Evolutionary conservation across 2,888 invertebrate genomes (phyloP), one percentile per base, ranked within the genome.

Genomic region (Amblyjoppa proteus): DNA sequence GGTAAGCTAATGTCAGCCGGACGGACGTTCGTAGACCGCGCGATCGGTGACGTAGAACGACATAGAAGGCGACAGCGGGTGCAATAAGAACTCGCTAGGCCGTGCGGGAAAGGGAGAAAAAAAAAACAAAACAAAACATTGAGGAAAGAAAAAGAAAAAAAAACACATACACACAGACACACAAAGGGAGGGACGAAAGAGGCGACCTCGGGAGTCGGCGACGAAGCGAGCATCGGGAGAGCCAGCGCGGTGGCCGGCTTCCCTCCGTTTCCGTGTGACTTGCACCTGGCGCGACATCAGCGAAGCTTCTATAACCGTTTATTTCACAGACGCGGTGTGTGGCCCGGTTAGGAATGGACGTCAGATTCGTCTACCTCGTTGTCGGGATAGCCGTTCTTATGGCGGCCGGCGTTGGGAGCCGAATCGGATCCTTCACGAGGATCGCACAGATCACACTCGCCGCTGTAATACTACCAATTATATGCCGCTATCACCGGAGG

Each of bases 401-500:
- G 92, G 92, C 92, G 75, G 90, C 91, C 86, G 89, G 91, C 74
- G 87, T 92, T 74, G 90, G 89, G n/a, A 89, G 91, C 77, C 89
- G 90, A 7, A 89, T 92, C 75, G 91, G 92, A 41, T 88, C 91
- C 80, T 88, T 92, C 80, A 89, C 89, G 79, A 90, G 91, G 79
- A 88, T 93, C 79, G 89, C 91, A 45, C 93, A 93, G 87, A 74
- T 93, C 56, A 86, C 90, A 31, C 74, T 93, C 1, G 92, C 90
- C 2, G 90, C 91, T 7, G 89, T 91, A 2, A 80, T 93, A 25
- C 81, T 93, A 13, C 92, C 93, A 6, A 82, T 92, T 0, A 82
- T 93, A 58, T 92, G 89, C 89, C 91, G 89, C 69, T 93, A 91
- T 77, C 93, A 93, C 83, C 91, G 93, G 45, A 92, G 89, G 85